Evolutionary conservation across 64 coral and sea anemone genomes (phyloP).

Genomic region (Montipora capricornis): DNA sequence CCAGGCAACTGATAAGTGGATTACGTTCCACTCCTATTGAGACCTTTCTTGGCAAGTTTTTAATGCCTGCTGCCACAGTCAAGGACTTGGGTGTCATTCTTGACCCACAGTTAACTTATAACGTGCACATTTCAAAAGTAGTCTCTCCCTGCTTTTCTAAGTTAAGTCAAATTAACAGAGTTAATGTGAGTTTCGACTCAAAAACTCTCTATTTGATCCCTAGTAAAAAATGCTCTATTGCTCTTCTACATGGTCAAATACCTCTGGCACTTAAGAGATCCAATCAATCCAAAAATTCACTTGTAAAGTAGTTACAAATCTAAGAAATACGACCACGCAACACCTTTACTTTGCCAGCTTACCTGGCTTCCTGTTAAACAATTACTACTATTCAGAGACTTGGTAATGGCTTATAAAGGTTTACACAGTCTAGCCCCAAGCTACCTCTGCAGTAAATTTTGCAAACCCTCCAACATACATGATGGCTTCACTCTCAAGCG

Average conservation of each 20-base stretch:
- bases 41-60: constrained; percentile 6
- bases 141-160: constrained; percentile 14
- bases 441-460: neutral
- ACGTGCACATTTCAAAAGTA: neutral
- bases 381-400: neutral
- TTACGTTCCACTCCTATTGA: no score
- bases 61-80: neutral
- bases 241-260: constrained; percentile 41
- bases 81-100: constrained; percentile 55
- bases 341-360: neutral
- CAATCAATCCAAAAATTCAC: neutral
- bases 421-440: neutral
- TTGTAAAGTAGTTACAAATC: no score
- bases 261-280: neutral
- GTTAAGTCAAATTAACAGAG: constrained; percentile 44
- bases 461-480: no score
- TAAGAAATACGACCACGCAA: neutral
- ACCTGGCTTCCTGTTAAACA: constrained; percentile 16
- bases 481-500: no score
- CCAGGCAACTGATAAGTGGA: no score
- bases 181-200: constrained; percentile 38
- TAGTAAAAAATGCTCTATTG: constrained; percentile 35
- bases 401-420: neutral
- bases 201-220: neutral
- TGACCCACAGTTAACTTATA: constrained; percentile 26